phyloP scores from a whole-genome alignment of 1,140 invertebrate genomes.

The Lepidostoma basale region DNA sequence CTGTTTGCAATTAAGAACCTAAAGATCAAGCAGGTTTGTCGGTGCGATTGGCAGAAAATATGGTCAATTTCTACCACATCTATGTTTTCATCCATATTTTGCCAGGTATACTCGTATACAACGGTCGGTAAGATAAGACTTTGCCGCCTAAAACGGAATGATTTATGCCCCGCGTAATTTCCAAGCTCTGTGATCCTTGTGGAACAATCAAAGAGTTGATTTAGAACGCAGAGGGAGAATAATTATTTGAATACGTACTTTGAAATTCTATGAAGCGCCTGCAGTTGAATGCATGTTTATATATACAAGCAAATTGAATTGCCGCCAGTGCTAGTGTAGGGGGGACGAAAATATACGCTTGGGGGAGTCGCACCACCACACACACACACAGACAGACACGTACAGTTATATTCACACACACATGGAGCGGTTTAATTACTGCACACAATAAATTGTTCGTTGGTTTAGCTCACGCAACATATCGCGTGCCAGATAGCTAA shows the following conservation, averaged over 20 bases:
- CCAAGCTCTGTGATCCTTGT: too few species aligned
- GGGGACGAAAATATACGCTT: slow-evolving; percentile 4
- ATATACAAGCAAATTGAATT: slow-evolving; percentile 23
- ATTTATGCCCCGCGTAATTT: too few species aligned
- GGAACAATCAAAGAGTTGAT: not conserved
- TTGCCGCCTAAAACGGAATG: too few species aligned
- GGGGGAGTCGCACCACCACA: slow-evolving; percentile 14
- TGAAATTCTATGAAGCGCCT: slow-evolving; percentile 12
- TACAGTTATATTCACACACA: not conserved
- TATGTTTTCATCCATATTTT: too few species aligned
- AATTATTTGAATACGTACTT: too few species aligned
- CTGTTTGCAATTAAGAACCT: too few species aligned
- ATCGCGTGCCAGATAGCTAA: slow-evolving; percentile 19
- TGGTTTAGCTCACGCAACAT: slow-evolving; percentile 9
- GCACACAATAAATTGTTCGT: slow-evolving; percentile 14
- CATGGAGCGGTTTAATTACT: slow-evolving; percentile 6
- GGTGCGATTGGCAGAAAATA: too few species aligned
- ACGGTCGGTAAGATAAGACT: too few species aligned
- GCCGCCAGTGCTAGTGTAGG: not conserved
- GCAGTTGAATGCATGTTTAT: slow-evolving; percentile 24
- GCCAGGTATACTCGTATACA: too few species aligned
- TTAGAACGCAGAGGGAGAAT: not conserved
- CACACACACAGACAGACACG: not conserved
- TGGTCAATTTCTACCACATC: too few species aligned
- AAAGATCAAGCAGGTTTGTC: too few species aligned